Base-by-base conservation (phyloP, 2,797 vertebrate species). In the Myotis findleyi region DNA sequence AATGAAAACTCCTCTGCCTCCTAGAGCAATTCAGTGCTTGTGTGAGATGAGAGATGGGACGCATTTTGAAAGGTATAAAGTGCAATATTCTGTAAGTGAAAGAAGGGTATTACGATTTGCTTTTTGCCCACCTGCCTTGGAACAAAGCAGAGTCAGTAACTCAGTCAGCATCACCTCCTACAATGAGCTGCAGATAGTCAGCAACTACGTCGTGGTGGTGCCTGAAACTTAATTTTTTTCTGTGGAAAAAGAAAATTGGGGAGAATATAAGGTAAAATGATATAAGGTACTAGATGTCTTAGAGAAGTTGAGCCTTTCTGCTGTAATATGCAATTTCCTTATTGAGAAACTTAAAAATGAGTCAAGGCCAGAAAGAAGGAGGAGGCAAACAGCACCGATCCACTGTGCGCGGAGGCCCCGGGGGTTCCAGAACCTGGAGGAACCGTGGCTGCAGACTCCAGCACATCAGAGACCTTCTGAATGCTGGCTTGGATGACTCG, bases 171-270 rank as follows among this genome's bases (percentile, higher is more conserved):
- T 47, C 30, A 20, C 23, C 36, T 41, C 8, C 21, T 25, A 9
- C 68, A 33, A 4, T 51, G 16, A 66, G 36, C 41, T 33, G 33
- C 14, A 23, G 20, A 16, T 33, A 5, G 25, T 17, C 2, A 17
- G 21, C 2, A 1, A 20, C 7, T 13, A 1, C 13, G 0, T 30
- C 4, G 0, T 16, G 27, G 6, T 21, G 23, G 59, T 12, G n/a
- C 25, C 18, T 1, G 6, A 7, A 33, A 75, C 18, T n/a, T 80
- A 80, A 75, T n/a, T 7, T n/a, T 41, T 44, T 86, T 71, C 66
- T 62, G 18, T 1, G 25, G 36, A 53, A n/a, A 86, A 76, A 17
- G 16, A 59, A 93, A 89, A 38, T 7, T 12, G 30, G 47, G 8
- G 59, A 86, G 59, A 87, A 83, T 4, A 8, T 5, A 44, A 71